A percentile compares a stretch with the other conserved stretches of the same genome.
These are phyloP conservation scores for Rhopalosiphum maidis DNA, from an alignment of 1,140 invertebrate species.

Conservation along the genomic window DNA sequence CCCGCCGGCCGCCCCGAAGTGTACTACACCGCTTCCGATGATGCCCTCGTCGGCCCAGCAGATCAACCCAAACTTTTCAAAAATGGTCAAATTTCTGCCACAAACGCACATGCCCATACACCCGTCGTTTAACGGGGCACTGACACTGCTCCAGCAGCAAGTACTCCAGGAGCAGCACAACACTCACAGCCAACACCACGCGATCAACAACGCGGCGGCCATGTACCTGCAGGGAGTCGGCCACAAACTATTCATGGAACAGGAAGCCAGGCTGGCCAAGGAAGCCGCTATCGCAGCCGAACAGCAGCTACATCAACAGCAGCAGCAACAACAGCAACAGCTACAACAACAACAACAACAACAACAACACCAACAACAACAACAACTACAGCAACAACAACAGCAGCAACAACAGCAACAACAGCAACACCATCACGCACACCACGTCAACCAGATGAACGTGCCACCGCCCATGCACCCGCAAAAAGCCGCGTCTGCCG, in stretches of 20 bases:
- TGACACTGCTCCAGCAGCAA: constrained; percentile 62
- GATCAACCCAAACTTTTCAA: constrained; percentile 71
- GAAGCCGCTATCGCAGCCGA: constrained; percentile 67
- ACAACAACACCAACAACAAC: constrained; percentile 67
- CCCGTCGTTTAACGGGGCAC: constrained; percentile 61
- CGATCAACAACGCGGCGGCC: constrained; percentile 72
- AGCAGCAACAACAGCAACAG: constrained; percentile 62
- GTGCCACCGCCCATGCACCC: not conserved
- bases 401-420: constrained; percentile 61
- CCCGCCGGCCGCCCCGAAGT: constrained; percentile 66
- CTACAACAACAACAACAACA: constrained; percentile 62
- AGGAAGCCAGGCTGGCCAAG: constrained; percentile 75
- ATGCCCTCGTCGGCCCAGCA: constrained; percentile 64
- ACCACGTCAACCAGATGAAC: constrained; percentile 29
- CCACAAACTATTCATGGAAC: constrained; percentile 78
- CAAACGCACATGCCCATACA: constrained; percentile 62
- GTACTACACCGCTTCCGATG: constrained; percentile 64
- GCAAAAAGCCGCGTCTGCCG: constrained; percentile 6
- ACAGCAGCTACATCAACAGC: constrained; percentile 65
- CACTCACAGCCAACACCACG: constrained; percentile 61
- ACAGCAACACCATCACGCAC: constrained; percentile 58
- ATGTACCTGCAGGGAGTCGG: constrained; percentile 74
- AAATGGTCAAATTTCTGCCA: constrained; percentile 74
- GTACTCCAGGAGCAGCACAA: constrained; percentile 60
- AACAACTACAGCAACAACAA: constrained; percentile 66